Conservation (phyloP, 35 echinoderm and acorn worm species). For the Anneissia japonica region DNA sequence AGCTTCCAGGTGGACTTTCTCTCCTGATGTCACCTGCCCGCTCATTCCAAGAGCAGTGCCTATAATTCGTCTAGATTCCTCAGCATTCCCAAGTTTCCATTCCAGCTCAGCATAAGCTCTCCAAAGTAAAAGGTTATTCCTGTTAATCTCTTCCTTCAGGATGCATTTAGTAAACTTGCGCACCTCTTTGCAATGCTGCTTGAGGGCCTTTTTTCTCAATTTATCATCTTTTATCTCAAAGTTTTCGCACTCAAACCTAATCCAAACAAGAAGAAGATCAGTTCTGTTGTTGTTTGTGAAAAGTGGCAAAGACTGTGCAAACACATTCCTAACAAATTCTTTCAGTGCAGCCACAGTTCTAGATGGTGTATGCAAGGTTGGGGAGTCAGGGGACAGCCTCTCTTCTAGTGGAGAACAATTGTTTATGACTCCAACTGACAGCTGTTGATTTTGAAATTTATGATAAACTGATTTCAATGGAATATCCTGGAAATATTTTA, state of each 20-base stretch:
- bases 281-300: not conserved
- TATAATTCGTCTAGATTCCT: conserved; percentile 62
- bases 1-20: conserved; percentile 10
- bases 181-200: not conserved
- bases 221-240: not conserved
- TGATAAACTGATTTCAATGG: not conserved
- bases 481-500: not conserved
- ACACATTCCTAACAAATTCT: conserved; percentile 30
- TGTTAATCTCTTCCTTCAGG: conserved; percentile 51
- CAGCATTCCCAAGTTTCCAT: conserved; percentile 48
- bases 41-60: conserved; percentile 61
- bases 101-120: conserved; percentile 72
- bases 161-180: conserved; percentile 71
- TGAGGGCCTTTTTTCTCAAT: not conserved
- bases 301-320: conserved; percentile 6
- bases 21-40: conserved; percentile 12
- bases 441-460: not conserved
- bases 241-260: conserved; percentile 1
- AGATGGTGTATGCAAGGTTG: not conserved
- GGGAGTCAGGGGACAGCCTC: not conserved
- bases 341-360: not conserved
- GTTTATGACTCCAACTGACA: not conserved
- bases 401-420: not conserved
- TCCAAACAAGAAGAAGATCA: conserved; percentile 17
- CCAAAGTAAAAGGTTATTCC: conserved; percentile 76